Conservation (phyloP, 23 tunicate species). For the Styela clava region DNA sequence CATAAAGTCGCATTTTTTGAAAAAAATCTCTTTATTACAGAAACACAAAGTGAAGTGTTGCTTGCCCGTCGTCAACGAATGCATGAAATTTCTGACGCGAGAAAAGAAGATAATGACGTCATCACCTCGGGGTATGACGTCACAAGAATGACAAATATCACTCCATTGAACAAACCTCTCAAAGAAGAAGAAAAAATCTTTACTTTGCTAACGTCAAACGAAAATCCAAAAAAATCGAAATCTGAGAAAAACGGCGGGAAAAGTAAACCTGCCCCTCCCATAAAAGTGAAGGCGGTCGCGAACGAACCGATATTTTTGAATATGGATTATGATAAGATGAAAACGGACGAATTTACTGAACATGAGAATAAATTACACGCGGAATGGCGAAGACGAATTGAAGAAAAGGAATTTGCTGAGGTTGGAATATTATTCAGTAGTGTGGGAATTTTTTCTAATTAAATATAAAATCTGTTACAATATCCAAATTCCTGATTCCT, state of each 20-base stretch:
- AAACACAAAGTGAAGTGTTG: background rate
- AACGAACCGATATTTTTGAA: background rate
- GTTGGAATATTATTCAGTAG: too few relatives aligned
- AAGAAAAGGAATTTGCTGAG: slow-evolving; percentile 21
- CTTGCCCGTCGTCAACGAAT: background rate
- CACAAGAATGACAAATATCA: background rate
- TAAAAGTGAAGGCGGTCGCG: background rate
- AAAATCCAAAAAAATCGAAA: background rate
- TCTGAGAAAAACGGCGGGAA: slow-evolving; percentile 2
- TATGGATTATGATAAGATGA: background rate
- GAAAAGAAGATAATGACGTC: background rate
- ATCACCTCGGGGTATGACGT: background rate
- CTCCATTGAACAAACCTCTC: background rate
- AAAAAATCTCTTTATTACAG: background rate
- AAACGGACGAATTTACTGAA: background rate
- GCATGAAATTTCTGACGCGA: background rate
- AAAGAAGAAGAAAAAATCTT: background rate
- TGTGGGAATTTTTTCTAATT: too few relatives aligned
- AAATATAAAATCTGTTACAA: too few relatives aligned
- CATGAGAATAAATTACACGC: background rate
- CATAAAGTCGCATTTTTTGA: too few relatives aligned
- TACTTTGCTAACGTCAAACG: background rate
- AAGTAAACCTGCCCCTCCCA: background rate
- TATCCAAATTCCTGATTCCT: too few relatives aligned
- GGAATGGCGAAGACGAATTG: slow-evolving; percentile 9